Conservation (phyloP, 2,797 vertebrate genomes). For the Miichthys miiuy region DNA sequence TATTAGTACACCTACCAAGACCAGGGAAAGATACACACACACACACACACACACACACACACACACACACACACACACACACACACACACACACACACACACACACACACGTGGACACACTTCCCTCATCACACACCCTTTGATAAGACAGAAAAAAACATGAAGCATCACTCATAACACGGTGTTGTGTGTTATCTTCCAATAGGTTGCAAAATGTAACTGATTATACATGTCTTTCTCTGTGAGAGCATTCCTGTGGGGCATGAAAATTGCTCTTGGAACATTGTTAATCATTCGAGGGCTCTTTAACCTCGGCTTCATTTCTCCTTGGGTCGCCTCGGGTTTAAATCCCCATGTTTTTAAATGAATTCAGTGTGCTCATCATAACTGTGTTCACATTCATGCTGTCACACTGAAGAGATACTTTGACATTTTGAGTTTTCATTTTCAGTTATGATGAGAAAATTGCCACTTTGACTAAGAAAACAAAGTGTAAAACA, state of each 20-base stretch:
- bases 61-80: conserved; percentile 6
- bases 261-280: not conserved
- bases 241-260: not conserved
- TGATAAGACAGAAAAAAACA: not conserved
- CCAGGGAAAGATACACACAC: conserved; percentile 9
- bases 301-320: not conserved
- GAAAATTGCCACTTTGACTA: not conserved
- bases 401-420: not conserved
- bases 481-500: not conserved
- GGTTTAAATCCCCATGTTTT: not conserved
- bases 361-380: not conserved
- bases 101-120: not conserved
- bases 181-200: not conserved
- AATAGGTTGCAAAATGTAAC: not conserved
- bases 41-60: not conserved
- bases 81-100: not conserved
- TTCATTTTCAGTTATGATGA: not conserved
- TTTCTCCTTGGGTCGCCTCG: not conserved
- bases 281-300: not conserved
- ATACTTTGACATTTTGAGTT: not conserved
- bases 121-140: not conserved
- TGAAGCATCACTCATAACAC: not conserved
- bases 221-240: not conserved
- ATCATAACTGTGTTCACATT: not conserved
- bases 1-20: conserved; percentile 35